Evolutionary conservation across 2,797 vertebrate species (phyloP), one percentile per base, ranked within the genome.

Genomic region (Ptychadena robeensis): DNA sequence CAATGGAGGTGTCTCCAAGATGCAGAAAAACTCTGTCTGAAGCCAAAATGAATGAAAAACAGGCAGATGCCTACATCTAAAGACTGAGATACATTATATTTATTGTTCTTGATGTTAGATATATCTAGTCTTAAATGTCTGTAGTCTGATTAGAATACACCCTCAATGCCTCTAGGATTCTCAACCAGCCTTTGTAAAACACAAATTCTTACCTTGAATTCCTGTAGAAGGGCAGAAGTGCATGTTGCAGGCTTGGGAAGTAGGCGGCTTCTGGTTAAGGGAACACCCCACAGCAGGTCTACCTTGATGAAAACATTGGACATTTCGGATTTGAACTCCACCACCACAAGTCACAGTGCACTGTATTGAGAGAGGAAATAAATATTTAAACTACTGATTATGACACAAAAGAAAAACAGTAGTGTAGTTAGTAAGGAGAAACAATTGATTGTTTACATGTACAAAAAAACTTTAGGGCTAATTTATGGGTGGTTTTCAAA

Each of bases 331-430:
- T 89, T 99, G 97, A 48, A 98, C 95, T 0, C 98, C 98, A n/a
- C 98, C 98, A 0, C 98, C 98, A 10, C 98, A 99, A 9, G 95
- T 97, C 66, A 99, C 97, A 0, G 97, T 95, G 87, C 97, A 98
- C 97, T 98, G 89, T 3, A 61, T 40, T 9, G 25, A 65, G 32
- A 67, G 30, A 67, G 3, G 1, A 14, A 2, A 12, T 18, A 53
- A 53, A 53, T 3, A 53, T 22, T 22, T 27, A 53, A 40, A 40
- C 12, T 40, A 40, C 38, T 40, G 12, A 40, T n/a, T n/a, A n/a
- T n/a, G n/a, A n/a, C n/a, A n/a, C n/a, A n/a, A n/a, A n/a, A n/a
- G n/a, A n/a, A n/a, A n/a, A n/a, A n/a, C n/a, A n/a, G n/a, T n/a
- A n/a, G n/a, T n/a, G n/a, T n/a, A n/a, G n/a, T n/a, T n/a, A n/a